Percentiles rank a stretch among this genome's conserved stretches.
phyloP scores from a whole-genome alignment of 1,140 invertebrate genomes.

The Oscheius sp. region DNA sequence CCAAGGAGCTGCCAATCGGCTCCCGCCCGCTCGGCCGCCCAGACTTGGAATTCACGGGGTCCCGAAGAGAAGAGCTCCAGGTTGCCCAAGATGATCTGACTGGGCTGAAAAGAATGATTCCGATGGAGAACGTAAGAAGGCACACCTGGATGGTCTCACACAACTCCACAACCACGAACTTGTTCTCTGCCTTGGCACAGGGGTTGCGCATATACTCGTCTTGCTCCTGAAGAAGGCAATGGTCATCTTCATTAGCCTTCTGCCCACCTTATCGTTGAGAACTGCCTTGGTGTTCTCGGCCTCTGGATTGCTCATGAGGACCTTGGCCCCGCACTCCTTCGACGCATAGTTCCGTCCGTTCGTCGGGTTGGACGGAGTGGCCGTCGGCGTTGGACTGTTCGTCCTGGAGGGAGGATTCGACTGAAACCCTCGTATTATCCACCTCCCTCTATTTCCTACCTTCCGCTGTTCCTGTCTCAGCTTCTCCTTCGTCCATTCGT shows the following conservation, averaged over 20 bases:
- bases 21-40: slow-evolving; percentile 82
- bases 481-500: slow-evolving; percentile 54
- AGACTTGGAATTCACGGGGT: slow-evolving; percentile 79
- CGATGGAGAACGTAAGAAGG: slow-evolving; percentile 63
- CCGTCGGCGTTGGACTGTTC: background rate
- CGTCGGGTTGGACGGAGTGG: background rate
- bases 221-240: slow-evolving; percentile 16
- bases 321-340: slow-evolving; percentile 92
- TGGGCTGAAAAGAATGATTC: slow-evolving; percentile 46
- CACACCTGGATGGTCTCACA: slow-evolving; percentile 93
- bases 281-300: slow-evolving; percentile 76
- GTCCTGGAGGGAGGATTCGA: no score
- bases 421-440: no score
- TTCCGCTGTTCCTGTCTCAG: slow-evolving; percentile 26
- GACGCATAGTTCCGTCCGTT: slow-evolving; percentile 70
- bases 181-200: slow-evolving; percentile 74
- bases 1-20: slow-evolving; percentile 86
- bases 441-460: background rate
- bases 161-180: slow-evolving; percentile 94
- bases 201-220: slow-evolving; percentile 98
- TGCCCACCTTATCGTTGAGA: slow-evolving; percentile 69
- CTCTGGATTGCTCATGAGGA: slow-evolving; percentile 85
- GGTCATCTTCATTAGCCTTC: background rate
- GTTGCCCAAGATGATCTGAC: slow-evolving; percentile 84
- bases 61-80: slow-evolving; percentile 96